These are phyloP conservation scores for Phataginus tetradactyla DNA, from an alignment of 2,797 vertebrate species.

Conservation along the genomic window DNA sequence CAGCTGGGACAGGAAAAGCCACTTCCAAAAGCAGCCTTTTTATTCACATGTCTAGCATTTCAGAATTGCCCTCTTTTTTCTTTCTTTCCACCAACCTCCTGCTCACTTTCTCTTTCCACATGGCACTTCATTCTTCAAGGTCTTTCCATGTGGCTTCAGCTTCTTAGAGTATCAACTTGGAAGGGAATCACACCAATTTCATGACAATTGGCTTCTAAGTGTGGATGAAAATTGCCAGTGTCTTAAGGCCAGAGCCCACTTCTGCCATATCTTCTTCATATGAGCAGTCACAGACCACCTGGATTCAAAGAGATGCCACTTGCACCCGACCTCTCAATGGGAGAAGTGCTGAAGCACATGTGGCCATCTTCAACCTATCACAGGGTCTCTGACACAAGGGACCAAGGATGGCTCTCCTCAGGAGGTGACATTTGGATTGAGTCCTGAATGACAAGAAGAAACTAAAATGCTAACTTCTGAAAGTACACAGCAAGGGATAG, in stretches of 20 bases:
- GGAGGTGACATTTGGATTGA: not conserved
- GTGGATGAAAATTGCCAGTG: not conserved
- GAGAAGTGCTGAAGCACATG: fast-evolving
- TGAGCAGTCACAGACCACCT: not conserved
- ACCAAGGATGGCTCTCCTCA: not conserved
- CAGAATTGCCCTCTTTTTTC: not conserved
- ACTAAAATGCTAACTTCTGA: not conserved
- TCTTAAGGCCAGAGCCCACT: not conserved
- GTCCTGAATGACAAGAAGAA: constrained; percentile 2
- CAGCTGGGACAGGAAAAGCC: not conserved
- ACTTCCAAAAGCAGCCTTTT: not conserved
- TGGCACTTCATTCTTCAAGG: not conserved
- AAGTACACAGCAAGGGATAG: not conserved
- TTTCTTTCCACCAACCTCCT: not conserved
- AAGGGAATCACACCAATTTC: not conserved
- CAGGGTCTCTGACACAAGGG: not conserved
- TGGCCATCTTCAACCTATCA: not conserved
- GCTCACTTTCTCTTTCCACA: not conserved
- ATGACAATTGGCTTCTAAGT: not conserved
- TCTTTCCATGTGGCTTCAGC: not conserved
- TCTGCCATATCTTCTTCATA: not conserved
- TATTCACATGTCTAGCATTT: not conserved
- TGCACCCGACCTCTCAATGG: not conserved
- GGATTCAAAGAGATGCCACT: not conserved
- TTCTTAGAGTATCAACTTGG: not conserved